phyloP scores from a whole-genome alignment of 2,113 vertebrate species.

The Talpa occidentalis region DNA sequence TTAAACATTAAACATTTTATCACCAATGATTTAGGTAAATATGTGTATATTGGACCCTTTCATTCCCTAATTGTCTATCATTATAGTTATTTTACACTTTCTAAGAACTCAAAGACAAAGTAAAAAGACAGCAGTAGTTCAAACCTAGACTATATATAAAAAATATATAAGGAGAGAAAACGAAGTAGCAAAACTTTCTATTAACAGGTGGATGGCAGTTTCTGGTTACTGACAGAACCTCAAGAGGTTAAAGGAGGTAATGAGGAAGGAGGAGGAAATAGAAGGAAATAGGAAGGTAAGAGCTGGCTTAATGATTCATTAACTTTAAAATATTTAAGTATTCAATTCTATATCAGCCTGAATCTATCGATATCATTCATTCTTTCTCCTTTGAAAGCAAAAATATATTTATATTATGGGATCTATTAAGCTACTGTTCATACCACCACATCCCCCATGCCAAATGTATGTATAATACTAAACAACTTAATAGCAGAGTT shows the following conservation, averaged over 20 bases:
- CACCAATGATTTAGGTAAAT: neutral
- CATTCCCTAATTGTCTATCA: conserved; percentile 47
- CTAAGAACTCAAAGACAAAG: conserved; percentile 38
- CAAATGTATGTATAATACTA: neutral
- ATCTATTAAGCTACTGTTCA: neutral
- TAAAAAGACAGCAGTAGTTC: conserved; percentile 26
- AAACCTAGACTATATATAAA: conserved; percentile 56
- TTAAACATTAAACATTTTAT: neutral
- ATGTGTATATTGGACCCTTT: neutral
- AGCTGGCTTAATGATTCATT: neutral
- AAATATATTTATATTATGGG: neutral
- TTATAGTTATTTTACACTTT: conserved; percentile 53
- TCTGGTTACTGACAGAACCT: neutral
- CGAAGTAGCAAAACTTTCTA: conserved; percentile 15
- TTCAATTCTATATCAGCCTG: neutral
- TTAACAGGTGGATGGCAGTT: neutral
- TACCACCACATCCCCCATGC: neutral
- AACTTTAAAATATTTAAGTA: neutral
- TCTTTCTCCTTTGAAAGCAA: neutral
- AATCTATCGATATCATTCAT: neutral
- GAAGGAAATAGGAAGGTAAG: conserved; percentile 27
- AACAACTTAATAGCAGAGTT: neutral
- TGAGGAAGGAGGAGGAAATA: too few species aligned
- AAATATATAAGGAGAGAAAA: conserved; percentile 53
- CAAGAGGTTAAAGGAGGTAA: neutral